A percentile compares a stretch with the other conserved stretches of the same genome.
Conservation (phyloP, 1,140 invertebrate genomes). For the Drosophila leontia region DNA sequence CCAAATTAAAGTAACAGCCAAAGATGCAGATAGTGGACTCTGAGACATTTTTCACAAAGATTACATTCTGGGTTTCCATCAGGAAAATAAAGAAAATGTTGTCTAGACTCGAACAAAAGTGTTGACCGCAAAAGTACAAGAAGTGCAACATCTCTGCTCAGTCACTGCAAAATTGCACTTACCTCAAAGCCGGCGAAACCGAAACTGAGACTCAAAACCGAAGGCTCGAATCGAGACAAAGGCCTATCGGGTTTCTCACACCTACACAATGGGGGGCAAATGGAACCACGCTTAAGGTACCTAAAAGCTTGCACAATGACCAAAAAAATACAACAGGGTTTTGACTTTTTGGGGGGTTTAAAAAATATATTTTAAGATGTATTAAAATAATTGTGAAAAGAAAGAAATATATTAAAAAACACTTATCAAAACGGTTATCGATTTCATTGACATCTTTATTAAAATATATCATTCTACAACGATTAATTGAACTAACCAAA, state of each 20-base stretch:
- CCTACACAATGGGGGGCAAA: constrained; percentile 58
- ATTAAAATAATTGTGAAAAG: too few relatives aligned
- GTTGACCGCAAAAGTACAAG: constrained; percentile 17
- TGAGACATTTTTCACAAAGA: constrained; percentile 29
- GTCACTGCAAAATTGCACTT: constrained; percentile 62
- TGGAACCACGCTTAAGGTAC: constrained; percentile 53
- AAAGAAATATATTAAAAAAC: background rate
- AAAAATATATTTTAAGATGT: too few relatives aligned
- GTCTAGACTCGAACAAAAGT: constrained; percentile 27
- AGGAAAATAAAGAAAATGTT: constrained; percentile 12
- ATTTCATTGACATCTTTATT: background rate
- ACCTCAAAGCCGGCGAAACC: constrained; percentile 35
- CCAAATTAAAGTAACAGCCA: constrained; percentile 36
- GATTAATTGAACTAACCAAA: background rate
- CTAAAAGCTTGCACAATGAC: constrained; percentile 74
- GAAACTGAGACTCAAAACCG: constrained; percentile 41
- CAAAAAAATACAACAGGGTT: background rate
- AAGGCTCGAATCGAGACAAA: constrained; percentile 25
- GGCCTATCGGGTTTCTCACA: constrained; percentile 75
- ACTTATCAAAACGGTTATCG: background rate
- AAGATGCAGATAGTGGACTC: constrained; percentile 15
- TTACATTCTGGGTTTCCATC: constrained; percentile 8
- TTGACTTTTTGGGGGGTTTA: background rate
- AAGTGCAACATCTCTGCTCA: constrained; percentile 36
- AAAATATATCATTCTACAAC: background rate